Percentiles rank a stretch among this genome's conserved stretches.
phyloP scores from a whole-genome alignment of 2,113 vertebrate genomes.

The Struthio camelus region DNA sequence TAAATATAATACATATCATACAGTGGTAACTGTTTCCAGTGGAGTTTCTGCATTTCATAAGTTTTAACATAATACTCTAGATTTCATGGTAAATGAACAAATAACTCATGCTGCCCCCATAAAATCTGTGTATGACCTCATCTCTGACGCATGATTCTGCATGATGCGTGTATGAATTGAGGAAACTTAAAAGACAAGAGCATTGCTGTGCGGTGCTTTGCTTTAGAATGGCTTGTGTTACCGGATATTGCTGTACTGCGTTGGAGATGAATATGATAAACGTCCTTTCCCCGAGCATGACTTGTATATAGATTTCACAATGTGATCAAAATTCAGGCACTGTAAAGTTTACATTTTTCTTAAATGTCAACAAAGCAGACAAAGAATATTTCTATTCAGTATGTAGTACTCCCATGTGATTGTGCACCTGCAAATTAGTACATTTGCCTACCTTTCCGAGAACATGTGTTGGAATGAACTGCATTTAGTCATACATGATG shows the following conservation, averaged over 20 bases:
- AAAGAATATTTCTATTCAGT: conserved; percentile 19
- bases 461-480: neutral
- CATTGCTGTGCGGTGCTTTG: neutral
- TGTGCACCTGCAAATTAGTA: neutral
- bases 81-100: conserved; percentile 54
- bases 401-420: neutral
- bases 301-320: neutral
- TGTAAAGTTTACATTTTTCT: neutral
- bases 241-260: neutral
- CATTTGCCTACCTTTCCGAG: neutral
- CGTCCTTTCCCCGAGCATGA: neutral
- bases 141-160: neutral
- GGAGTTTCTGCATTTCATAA: conserved; percentile 14
- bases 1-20: conserved; percentile 27
- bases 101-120: conserved; percentile 7
- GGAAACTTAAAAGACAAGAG: neutral
- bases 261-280: neutral
- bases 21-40: conserved; percentile 29
- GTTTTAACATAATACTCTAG: conserved; percentile 23
- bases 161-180: neutral
- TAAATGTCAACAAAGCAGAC: neutral
- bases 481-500: neutral
- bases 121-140: conserved; percentile 21
- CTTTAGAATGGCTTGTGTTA: neutral
- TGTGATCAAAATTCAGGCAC: neutral